Evolutionary conservation across 2,888 invertebrate genomes (phyloP), one percentile per base, ranked within the genome.

Genomic region (Ectobius pallidus): DNA sequence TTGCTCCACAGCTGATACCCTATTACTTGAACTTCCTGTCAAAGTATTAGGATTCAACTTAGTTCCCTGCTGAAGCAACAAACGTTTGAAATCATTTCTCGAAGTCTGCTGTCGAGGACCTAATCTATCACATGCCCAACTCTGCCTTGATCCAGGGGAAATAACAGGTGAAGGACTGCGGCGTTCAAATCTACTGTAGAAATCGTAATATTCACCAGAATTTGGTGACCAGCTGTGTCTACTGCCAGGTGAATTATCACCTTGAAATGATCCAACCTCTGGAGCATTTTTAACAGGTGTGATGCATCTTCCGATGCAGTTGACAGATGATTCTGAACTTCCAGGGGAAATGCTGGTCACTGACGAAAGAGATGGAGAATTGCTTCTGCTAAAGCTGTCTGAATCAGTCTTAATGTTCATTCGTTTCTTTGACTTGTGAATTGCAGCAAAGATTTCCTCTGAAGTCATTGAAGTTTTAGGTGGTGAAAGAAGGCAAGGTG

Each of bases 81-180:
- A 84, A 79, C 91, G 90, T 81, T 95, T 95, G 81, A 95, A 95
- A 83, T 95, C 94, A 80, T 92, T 85, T 74, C 94, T 86, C 1
- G 93, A 93, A 0, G 94, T 95, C 79, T 92, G 91, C 73, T 90
- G 88, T 20, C 73, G 70, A 18, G 79, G 78, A 16, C 80, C 79
- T 34, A 78, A 62, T 9, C 79, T 77, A 58, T 80, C 80, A n/a
- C 76, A 73, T 18, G 87, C 82, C 83, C 84, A 84, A 77, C 83
- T 87, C 77, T 83, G 83, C 25, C 84, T 78, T 3, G 81, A 79
- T 80, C 85, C 79, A 73, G 82, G 44, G 11, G 72, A 44, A 25
- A 42, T 49, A n/a, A 58, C 42, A 20, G 69, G 69, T 7, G 62
- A 69, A 62, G 30, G 30, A 22, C 63, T 25, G 62, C 62, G 9